Evolutionary conservation across 2,797 vertebrate genomes (phyloP).

Genomic region (Falco rusticolus): DNA sequence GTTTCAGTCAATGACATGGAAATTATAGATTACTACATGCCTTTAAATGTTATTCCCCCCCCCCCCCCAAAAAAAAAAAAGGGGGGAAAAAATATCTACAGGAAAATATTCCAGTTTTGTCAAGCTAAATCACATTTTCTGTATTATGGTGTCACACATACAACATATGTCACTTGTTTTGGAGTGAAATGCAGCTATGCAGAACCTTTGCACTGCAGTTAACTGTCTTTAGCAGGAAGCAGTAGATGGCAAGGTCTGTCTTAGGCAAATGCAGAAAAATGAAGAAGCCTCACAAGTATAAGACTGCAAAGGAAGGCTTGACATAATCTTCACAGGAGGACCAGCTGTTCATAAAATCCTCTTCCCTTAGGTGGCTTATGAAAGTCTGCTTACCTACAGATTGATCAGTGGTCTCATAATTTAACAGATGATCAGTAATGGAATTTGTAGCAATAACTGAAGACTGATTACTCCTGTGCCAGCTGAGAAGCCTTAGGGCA

Average conservation of each 20-base stretch:
- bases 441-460: background rate
- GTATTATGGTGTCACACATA: background rate
- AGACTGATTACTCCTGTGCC: background rate
- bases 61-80: too few species aligned
- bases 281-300: background rate
- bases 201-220: background rate
- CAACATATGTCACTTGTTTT: background rate
- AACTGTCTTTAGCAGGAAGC: background rate
- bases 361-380: conserved; percentile 1
- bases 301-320: background rate
- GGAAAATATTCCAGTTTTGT: background rate
- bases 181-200: background rate
- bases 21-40: background rate
- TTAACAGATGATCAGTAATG: conserved; percentile 5
- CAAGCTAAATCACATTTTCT: background rate
- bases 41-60: background rate
- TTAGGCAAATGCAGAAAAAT: background rate
- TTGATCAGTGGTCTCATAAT: background rate
- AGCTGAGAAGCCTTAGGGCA: background rate
- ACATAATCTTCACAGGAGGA: background rate
- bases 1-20: background rate
- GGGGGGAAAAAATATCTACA: background rate
- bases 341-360: conserved; percentile 24
- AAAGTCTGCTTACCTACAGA: background rate
- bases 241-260: background rate